Evolutionary conservation across 2,888 invertebrate species (phyloP), one percentile per base, ranked within the genome.

Genomic region (Drosophila anomelani): DNA sequence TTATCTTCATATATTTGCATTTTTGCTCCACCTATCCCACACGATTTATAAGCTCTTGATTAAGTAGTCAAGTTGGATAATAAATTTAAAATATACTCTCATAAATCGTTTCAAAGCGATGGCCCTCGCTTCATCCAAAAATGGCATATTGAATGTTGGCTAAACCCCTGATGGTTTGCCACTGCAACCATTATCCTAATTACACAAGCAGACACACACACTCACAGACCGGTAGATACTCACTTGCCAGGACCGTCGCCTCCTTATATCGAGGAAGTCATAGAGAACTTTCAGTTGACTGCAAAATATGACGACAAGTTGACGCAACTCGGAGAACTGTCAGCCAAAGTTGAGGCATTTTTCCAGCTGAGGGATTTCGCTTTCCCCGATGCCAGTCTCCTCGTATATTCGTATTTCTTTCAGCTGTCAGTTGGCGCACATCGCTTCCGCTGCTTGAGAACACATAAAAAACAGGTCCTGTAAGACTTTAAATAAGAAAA

Each of bases 221-320:
- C 8, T 29, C 39, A 36, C 20, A 63, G 17, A 53, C 34, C 54
- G 15, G 46, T 13, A 54, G 1, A 55, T 41, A 51, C 47, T 47
- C 36, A 54, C 15, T 32, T 36, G 13, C 9, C 26, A 39, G 61
- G 38, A 46, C 17, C 15, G 23, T 68, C 75, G 80, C 36, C 39
- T 55, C 49, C 62, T 59, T 44, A 44, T 26, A 47, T 60, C 54
- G 67, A 58, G 67, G 55, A 75, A 75, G 75, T 75, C 69, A 44
- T 46, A 66, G 58, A 51, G 75, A 66, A 68, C 56, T 66, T 66
- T 43, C 36, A 54, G 78, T 56, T 44, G 67, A 58, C 56, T 69
- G 58, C 76, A 76, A 81, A 76, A 77, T 81, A 84, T 84, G 80
- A 81, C 58, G 73, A 78, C 78, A 77, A 84, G 77, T 80, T 78